Percentiles rank a stretch among this genome's conserved stretches.
These are phyloP conservation scores for Aromia moschata DNA, from an alignment of 2,888 invertebrate species.

Conservation along the genomic window DNA sequence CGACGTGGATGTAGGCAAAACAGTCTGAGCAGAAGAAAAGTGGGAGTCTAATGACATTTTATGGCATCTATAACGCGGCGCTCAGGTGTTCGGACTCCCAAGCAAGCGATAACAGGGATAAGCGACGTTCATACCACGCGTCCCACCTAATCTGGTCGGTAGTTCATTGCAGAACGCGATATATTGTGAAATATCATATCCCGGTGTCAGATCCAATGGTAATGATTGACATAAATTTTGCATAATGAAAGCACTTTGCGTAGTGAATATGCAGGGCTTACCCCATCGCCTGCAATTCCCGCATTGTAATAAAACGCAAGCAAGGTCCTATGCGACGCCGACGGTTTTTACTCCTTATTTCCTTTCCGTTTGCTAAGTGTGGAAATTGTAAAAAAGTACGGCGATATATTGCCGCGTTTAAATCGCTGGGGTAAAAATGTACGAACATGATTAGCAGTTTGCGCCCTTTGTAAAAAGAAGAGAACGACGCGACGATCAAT, in stretches of 20 bases:
- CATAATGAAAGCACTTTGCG: conserved; percentile 61
- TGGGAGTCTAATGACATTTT: conserved; percentile 54
- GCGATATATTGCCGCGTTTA: too few species aligned
- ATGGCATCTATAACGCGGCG: conserved; percentile 50
- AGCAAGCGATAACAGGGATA: conserved; percentile 64
- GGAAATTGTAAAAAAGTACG: too few species aligned
- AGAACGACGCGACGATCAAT: too few species aligned
- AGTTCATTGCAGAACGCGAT: conserved; percentile 59
- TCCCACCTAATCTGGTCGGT: conserved; percentile 57
- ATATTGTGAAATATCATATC: conserved; percentile 63
- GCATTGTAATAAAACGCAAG: conserved; percentile 52
- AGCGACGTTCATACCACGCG: conserved; percentile 54
- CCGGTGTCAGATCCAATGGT: conserved; percentile 62
- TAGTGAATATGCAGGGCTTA: conserved; percentile 48
- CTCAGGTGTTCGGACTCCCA: conserved; percentile 62
- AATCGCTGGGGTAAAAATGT: too few species aligned
- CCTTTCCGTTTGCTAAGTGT: background rate
- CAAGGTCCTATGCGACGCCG: conserved; percentile 5
- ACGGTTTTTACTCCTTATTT: background rate
- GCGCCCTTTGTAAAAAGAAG: too few species aligned
- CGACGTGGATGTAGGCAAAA: conserved; percentile 2
- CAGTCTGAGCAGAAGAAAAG: conserved; percentile 33
- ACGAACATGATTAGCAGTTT: too few species aligned
- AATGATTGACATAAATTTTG: conserved; percentile 64
- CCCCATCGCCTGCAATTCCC: conserved; percentile 45